Percentiles rank a stretch among this genome's conserved stretches.
These are phyloP conservation scores for Pollicipes pollicipes DNA, from an alignment of 1,140 invertebrate species.

Conservation along the genomic window DNA sequence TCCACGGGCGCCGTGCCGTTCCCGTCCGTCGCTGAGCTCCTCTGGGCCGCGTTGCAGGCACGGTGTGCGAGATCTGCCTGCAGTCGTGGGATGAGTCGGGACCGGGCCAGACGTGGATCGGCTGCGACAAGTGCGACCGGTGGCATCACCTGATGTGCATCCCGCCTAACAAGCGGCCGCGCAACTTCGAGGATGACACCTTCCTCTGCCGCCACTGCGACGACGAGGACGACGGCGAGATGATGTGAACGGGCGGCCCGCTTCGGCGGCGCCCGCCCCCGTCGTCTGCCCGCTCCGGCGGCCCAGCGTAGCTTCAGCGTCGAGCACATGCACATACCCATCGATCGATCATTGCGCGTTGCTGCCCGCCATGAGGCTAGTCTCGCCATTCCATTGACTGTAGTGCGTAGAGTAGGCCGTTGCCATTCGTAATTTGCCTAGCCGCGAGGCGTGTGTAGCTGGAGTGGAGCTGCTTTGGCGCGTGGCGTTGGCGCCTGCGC, in stretches of 20 bases:
- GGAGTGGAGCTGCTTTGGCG: no score
- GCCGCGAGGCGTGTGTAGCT: background rate
- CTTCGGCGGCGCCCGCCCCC: no score
- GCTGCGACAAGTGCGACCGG: conserved; percentile 3
- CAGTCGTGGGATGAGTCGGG: conserved; percentile 5
- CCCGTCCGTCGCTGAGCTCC: no score
- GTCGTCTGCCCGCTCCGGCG: no score
- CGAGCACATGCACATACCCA: background rate
- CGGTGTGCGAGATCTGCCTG: conserved; percentile 3
- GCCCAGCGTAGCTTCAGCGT: no score
- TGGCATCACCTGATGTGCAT: conserved; percentile 3
- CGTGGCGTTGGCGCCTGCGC: no score
- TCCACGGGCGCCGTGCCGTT: no score
- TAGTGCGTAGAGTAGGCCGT: background rate
- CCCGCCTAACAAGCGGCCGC: conserved; percentile 2
- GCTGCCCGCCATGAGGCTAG: background rate
- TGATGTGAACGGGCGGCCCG: background rate
- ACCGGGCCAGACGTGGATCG: background rate
- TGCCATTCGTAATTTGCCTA: background rate
- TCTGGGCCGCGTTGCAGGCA: no score
- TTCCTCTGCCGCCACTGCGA: conserved; percentile 3
- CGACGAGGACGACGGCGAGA: background rate
- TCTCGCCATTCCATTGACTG: background rate
- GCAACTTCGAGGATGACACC: conserved; percentile 3
- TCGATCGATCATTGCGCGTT: background rate